Percentiles rank a stretch among this genome's conserved stretches.
phyloP scores from a whole-genome alignment of 2,797 vertebrate species.

The Mus caroli region DNA sequence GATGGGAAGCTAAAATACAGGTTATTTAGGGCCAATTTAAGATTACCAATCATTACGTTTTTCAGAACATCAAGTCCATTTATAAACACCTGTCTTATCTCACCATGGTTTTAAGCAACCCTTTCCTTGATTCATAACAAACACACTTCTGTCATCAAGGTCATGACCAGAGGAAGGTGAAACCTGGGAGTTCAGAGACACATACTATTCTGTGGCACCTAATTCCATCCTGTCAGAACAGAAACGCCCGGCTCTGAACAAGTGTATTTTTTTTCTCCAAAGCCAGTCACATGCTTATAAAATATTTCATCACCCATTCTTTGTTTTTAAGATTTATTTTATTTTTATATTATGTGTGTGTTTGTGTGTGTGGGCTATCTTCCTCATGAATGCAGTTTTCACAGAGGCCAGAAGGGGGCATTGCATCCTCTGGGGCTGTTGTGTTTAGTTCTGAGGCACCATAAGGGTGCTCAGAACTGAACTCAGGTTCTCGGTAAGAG shows the following conservation, averaged over 20 bases:
- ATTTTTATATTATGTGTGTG: neutral
- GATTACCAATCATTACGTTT: neutral
- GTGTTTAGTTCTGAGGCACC: neutral
- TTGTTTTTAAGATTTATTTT: neutral
- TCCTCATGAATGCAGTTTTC: neutral
- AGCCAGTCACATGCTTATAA: neutral
- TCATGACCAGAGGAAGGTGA: neutral
- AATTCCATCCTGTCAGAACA: neutral
- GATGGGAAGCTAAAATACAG: conserved; percentile 22
- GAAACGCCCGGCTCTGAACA: neutral
- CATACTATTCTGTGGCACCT: neutral
- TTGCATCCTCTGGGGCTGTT: neutral
- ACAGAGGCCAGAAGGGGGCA: neutral
- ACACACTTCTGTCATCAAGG: neutral
- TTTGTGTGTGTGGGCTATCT: neutral
- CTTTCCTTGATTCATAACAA: conserved; percentile 7
- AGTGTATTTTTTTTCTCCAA: neutral
- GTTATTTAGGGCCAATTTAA: conserved; percentile 58
- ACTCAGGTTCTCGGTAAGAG: neutral
- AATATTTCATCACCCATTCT: neutral
- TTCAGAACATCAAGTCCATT: conserved; percentile 18
- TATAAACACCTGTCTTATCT: conserved; percentile 23
- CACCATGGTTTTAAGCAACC: neutral
- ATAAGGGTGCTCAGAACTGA: neutral
- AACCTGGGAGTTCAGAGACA: neutral